These are phyloP conservation scores for Sebastes elongatus DNA, from an alignment of 2,797 vertebrate species.

Conservation along the genomic window DNA sequence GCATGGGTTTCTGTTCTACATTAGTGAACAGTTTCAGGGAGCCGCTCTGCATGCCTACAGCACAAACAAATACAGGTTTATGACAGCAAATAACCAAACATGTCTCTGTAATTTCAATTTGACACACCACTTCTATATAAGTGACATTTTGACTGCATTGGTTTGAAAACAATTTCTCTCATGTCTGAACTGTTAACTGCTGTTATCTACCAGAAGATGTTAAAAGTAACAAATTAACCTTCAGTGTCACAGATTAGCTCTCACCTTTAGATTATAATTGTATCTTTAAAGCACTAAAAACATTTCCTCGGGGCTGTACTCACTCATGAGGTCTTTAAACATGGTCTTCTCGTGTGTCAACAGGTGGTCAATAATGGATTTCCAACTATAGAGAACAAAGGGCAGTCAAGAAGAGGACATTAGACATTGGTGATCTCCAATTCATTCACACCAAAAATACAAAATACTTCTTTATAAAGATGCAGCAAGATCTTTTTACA, in stretches of 20 bases:
- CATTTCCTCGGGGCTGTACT: conserved; percentile 72
- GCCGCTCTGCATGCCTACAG: conserved; percentile 92
- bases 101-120: not conserved
- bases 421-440: not conserved
- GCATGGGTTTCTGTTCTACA: conserved; percentile 94
- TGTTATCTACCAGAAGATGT: not conserved
- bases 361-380: conserved; percentile 94
- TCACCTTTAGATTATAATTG: not conserved
- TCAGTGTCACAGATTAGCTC: not conserved
- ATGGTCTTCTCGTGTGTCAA: conserved; percentile 98
- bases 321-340: conserved; percentile 99
- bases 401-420: not conserved
- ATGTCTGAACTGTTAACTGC: not conserved
- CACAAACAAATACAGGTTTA: not conserved
- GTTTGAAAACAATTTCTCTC: not conserved
- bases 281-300: not conserved
- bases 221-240: not conserved
- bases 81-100: not conserved
- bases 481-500: not conserved
- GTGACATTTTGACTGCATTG: not conserved
- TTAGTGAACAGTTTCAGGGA: conserved; percentile 92
- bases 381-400: conserved; percentile 86
- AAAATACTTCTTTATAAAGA: not conserved
- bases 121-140: not conserved
- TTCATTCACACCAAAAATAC: not conserved